These are phyloP conservation scores for Chloromyia formosa DNA, from an alignment of 2,888 invertebrate genomes.

Conservation along the genomic window DNA sequence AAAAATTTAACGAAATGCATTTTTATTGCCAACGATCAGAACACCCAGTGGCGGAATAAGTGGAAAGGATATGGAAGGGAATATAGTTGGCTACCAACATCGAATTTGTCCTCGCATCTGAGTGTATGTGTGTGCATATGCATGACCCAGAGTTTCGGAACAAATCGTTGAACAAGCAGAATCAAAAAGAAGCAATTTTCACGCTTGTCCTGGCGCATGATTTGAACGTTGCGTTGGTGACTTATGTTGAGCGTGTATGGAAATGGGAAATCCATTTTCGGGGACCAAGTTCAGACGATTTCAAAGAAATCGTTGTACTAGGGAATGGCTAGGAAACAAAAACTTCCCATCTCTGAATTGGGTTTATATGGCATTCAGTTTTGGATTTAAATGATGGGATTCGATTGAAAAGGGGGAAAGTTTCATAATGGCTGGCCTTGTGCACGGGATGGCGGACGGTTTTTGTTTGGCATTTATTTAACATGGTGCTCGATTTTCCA, in stretches of 20 bases:
- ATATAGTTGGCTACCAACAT: constrained; percentile 11
- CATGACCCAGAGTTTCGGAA: constrained; percentile 29
- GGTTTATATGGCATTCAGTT: too few relatives aligned
- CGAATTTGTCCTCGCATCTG: not conserved
- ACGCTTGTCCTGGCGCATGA: constrained; percentile 38
- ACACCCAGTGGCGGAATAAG: not conserved
- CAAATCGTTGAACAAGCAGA: constrained; percentile 37
- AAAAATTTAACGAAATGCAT: constrained; percentile 28
- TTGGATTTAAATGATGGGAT: too few relatives aligned
- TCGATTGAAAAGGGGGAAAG: too few relatives aligned
- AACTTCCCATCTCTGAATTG: too few relatives aligned
- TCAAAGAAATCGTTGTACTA: too few relatives aligned
- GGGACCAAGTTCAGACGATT: not conserved
- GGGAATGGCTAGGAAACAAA: too few relatives aligned
- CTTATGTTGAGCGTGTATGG: constrained; percentile 25
- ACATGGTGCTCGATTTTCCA: too few relatives aligned
- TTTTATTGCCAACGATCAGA: constrained; percentile 8
- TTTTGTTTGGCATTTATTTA: too few relatives aligned
- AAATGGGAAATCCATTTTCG: constrained; percentile 19
- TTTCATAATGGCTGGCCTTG: too few relatives aligned
- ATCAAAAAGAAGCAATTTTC: constrained; percentile 33
- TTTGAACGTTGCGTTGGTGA: constrained; percentile 39
- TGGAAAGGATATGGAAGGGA: too few relatives aligned
- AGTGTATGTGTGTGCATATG: not conserved
- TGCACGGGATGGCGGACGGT: too few relatives aligned